Base-by-base conservation (phyloP, 2,113 vertebrate genomes). In the Athene noctua region DNA sequence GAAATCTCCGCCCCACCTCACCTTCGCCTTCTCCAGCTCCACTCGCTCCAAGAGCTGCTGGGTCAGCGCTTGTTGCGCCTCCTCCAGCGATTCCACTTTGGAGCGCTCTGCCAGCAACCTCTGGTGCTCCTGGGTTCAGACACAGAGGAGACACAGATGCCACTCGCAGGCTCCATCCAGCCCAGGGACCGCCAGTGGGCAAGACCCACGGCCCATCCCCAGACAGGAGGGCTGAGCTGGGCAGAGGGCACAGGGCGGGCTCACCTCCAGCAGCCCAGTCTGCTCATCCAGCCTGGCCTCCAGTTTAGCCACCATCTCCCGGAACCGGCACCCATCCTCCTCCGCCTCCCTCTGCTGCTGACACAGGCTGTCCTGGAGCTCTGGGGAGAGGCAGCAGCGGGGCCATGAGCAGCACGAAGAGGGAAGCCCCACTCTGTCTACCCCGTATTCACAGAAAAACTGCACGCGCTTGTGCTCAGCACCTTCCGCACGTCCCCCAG, bases 21-120 rank as follows among this genome's bases (percentile, higher is more conserved):
- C 98, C 98, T 99, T 99, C 2, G 98, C 98, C 90, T 96, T 98
- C 71, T 99, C 98, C 94, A 99, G 96, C 97, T 99, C 99, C 83
- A 99, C 98, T 92, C 98, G 95, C 91, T 99, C 99, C 96, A 98
- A 84, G 38, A 98, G 93, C 95, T 99, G 98, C 94, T 98, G 98
- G 18, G 32, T 98, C 86, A 98, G 89, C 90, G 97, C 80, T 46
- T 96, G 98, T 55, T 97, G 97, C 96, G 99, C 98, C 38, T 99
- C 99, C 90, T 99, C 99, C 42, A 42, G 42, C 42, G 42, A 98
- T 94, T 99, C 99, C 0, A 96, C 98, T 95, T 99, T 99, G 65
- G 98, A 98, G 91, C 98, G 98, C 91, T 99, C 98, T 0, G 98
- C 97, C 1, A 93, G 96, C 40, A 97, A 97, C 61, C 97, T 98